phyloP scores from a whole-genome alignment of 2,113 vertebrate species.

The Actenoides hombroni region DNA sequence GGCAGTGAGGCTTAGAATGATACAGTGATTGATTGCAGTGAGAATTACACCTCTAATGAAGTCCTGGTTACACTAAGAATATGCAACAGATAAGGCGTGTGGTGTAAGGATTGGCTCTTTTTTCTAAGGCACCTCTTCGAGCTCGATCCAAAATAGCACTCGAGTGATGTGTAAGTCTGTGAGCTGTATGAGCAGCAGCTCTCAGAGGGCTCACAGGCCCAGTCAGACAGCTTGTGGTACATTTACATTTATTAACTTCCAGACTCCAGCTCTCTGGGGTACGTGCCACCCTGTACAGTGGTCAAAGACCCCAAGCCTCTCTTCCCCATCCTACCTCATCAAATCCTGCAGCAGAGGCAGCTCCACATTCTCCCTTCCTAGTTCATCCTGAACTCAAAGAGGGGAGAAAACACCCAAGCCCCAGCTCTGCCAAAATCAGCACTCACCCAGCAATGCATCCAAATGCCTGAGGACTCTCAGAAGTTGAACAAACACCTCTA shows the following conservation, averaged over 20 bases:
- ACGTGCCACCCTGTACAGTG: background rate
- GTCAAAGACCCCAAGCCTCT: background rate
- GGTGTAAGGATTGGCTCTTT: background rate
- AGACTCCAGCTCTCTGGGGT: background rate
- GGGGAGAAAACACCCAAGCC: background rate
- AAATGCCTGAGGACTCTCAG: conserved; percentile 4
- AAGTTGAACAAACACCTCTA: conserved; percentile 32
- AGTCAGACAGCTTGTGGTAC: background rate
- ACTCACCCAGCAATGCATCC: background rate
- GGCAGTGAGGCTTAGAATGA: conserved; percentile 13
- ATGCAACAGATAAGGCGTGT: background rate
- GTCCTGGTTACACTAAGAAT: background rate
- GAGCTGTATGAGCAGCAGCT: background rate
- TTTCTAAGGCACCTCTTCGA: background rate
- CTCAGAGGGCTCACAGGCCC: background rate
- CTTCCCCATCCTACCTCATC: background rate
- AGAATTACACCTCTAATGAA: conserved; percentile 47
- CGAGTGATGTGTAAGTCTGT: background rate
- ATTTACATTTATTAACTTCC: background rate
- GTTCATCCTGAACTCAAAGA: background rate
- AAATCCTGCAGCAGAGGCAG: background rate
- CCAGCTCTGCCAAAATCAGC: background rate
- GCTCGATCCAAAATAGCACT: background rate
- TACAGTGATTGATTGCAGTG: conserved; percentile 16
- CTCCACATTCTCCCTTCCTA: background rate